Percentiles rank a stretch among this genome's conserved stretches.
Conservation (phyloP, 2,797 vertebrate genomes). For the Tenualosa ilisha region DNA sequence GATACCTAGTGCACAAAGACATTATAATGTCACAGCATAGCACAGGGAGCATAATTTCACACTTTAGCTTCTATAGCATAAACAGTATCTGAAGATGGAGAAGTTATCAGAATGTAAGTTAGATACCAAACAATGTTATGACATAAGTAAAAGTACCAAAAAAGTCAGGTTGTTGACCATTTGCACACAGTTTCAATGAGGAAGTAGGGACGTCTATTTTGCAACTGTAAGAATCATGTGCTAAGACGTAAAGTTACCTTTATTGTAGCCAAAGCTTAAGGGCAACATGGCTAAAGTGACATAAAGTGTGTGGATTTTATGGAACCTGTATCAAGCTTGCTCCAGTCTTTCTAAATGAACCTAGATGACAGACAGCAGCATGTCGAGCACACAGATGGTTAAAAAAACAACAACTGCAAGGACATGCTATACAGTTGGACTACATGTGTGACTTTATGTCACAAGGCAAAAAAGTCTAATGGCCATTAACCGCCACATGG, state of each 20-base stretch:
- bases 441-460: conserved; percentile 4
- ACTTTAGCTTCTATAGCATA: neutral
- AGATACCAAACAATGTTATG: neutral
- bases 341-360: neutral
- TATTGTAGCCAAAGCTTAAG: neutral
- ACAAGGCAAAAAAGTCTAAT: neutral
- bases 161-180: neutral
- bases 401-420: conserved; percentile 12
- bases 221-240: neutral
- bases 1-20: no score
- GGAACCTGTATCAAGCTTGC: neutral
- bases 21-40: no score
- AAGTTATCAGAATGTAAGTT: neutral
- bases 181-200: neutral
- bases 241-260: neutral
- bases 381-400: neutral
- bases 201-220: neutral
- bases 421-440: neutral
- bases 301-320: neutral
- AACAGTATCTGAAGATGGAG: neutral
- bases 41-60: neutral
- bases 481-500: conserved; percentile 51
- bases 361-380: neutral
- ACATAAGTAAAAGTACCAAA: neutral
- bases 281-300: neutral